These are phyloP conservation scores for Zapus hudsonius DNA, from an alignment of 2,113 vertebrate species.

Conservation along the genomic window DNA sequence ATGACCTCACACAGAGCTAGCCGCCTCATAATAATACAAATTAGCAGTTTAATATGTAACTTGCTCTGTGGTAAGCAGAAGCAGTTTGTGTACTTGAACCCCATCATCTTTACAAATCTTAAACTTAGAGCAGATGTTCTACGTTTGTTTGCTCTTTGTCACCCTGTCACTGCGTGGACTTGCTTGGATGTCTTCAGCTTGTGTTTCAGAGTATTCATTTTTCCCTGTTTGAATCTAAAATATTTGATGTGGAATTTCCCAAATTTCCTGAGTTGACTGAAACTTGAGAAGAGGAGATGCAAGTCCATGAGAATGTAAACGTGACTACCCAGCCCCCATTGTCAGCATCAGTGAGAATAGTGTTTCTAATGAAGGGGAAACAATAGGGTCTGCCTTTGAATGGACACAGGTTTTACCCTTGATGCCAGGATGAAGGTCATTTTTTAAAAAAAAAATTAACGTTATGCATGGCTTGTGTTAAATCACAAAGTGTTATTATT, in stretches of 20 bases:
- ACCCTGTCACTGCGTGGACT: background rate
- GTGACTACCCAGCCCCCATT: background rate
- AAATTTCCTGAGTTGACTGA: background rate
- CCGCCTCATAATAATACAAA: background rate
- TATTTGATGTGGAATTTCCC: background rate
- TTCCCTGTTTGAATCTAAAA: background rate
- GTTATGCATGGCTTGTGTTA: background rate
- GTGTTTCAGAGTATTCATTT: background rate
- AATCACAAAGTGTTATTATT: background rate
- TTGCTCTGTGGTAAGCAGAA: constrained; percentile 17
- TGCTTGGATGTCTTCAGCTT: constrained; percentile 21
- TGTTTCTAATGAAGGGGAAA: background rate
- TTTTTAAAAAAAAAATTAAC: constrained; percentile 40
- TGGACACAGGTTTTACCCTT: background rate
- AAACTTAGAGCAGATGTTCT: constrained; percentile 31
- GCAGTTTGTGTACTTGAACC: constrained; percentile 14
- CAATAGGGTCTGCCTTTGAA: constrained; percentile 7
- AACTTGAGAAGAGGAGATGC: background rate
- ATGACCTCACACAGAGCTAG: background rate
- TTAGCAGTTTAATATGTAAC: background rate
- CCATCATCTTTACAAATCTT: background rate
- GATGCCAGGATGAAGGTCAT: background rate
- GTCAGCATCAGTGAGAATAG: background rate
- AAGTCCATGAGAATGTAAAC: background rate
- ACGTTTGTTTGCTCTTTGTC: constrained; percentile 33